Evolutionary conservation across 2,797 vertebrate genomes (phyloP), one percentile per base, ranked within the genome.

Genomic region (Periophthalmus magnuspinnatus): DNA sequence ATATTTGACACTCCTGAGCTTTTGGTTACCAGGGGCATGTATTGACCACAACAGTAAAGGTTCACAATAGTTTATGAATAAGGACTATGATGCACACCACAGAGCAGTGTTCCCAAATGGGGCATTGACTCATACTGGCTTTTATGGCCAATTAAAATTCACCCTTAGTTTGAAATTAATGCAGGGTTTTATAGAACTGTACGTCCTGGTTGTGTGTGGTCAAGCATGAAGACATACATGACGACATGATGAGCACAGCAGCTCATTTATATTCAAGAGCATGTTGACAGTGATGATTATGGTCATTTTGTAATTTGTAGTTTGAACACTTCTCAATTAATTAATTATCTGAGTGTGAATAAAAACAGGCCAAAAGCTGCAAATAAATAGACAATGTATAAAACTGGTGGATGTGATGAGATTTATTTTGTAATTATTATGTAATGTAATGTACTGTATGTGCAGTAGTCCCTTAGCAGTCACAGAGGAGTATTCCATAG

Each of bases 81-180:
- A 52, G n/a, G 17, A 52, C 16, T 16, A 52, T 52, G 48, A 76
- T 78, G 74, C 77, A 79, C 65, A 55, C 65, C 57, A 41, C 54
- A 67, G 11, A 22, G 47, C 41, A 4, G 13, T 14, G 5, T 11
- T 14, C 58, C 7, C 16, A 52, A 19, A 14, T 24, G 10, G 36
- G 8, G 6, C 56, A 65, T 34, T 69, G 36, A 41, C 21, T 45
- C 32, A 32, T 33, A 58, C 13, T 55, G 59, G 4, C 2, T 67
- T 34, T 62, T 59, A 45, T 48, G 9, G 24, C 14, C 38, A 34
- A 67, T 80, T 7, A 69, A 62, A 33, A 74, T 56, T 1, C 0
- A 74, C 64, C 19, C 1, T 24, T 68, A 16, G 57, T 34, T 13
- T 66, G 32, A 68, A 71, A 69, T 50, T 75, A 76, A 65, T 75